Evolutionary conservation across 1,140 invertebrate genomes (phyloP).

Genomic region (Philaenus spumarius): DNA sequence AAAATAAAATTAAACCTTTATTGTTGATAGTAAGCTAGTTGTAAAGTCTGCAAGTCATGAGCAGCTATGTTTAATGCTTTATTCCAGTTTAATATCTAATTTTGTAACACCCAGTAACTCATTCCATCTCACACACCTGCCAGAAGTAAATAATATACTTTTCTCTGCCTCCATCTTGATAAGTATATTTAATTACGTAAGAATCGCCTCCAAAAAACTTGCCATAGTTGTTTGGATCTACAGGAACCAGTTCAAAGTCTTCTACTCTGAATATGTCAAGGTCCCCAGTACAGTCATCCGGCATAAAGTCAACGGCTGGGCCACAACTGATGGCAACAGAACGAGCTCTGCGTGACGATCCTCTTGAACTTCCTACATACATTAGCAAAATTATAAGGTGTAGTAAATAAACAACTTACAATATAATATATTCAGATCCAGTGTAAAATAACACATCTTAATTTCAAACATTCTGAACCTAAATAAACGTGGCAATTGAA

Average conservation of each 20-base stretch:
- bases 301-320: conserved; percentile 59
- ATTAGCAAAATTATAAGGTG: not conserved
- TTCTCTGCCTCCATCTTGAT: conserved; percentile 44
- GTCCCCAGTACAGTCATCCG: conserved; percentile 57
- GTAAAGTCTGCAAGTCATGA: no score
- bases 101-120: no score
- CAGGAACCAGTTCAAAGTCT: conserved; percentile 48
- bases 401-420: not conserved
- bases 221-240: conserved; percentile 48
- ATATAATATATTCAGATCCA: no score
- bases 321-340: conserved; percentile 10
- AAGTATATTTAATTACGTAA: conserved; percentile 68
- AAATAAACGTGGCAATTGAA: no score
- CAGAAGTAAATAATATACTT: conserved; percentile 65
- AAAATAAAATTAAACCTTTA: no score
- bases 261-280: conserved; percentile 47
- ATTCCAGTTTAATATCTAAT: no score
- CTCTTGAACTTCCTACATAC: not conserved
- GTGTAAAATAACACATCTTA: no score
- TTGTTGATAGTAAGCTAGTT: no score
- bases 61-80: no score
- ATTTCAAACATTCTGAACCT: no score
- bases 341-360: not conserved
- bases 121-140: no score
- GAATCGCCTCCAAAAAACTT: conserved; percentile 68